A percentile compares a stretch with the other conserved stretches of the same genome.
These are phyloP conservation scores for Drosophila kuntzei DNA, from an alignment of 2,888 invertebrate genomes.

Conservation along the genomic window DNA sequence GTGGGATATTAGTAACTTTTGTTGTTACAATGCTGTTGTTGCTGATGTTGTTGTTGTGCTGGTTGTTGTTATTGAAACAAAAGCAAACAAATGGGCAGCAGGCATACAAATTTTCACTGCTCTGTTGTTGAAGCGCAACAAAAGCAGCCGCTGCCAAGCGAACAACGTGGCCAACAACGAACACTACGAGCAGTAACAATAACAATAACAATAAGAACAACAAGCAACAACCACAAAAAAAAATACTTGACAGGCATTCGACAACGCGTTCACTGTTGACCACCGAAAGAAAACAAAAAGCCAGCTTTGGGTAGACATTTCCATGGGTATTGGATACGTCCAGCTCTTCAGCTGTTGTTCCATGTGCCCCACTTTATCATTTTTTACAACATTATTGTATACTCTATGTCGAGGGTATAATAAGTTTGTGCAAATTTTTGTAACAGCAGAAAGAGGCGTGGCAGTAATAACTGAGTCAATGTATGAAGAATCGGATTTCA, in stretches of 20 bases:
- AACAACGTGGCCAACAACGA: conserved; percentile 32
- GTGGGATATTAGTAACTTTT: conserved; percentile 11
- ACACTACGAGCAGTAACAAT: conserved; percentile 21
- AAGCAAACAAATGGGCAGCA: conserved; percentile 42
- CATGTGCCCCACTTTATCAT: conserved; percentile 55
- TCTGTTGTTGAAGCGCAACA: conserved; percentile 44
- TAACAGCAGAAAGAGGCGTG: no score
- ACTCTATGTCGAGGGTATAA: not conserved
- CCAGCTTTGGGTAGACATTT: conserved; percentile 6
- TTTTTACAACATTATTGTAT: conserved; percentile 26
- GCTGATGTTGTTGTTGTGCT: not conserved
- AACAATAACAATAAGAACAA: conserved; percentile 40
- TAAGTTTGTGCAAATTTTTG: no score
- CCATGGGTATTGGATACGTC: conserved; percentile 24
- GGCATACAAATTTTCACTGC: conserved; percentile 36
- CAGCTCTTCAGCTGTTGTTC: conserved; percentile 34
- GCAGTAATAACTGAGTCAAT: no score
- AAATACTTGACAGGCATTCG: conserved; percentile 65
- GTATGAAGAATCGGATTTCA: no score
- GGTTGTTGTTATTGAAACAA: conserved; percentile 46
- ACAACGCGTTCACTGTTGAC: conserved; percentile 61
- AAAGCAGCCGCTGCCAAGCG: conserved; percentile 38
- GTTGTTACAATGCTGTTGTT: conserved; percentile 18
- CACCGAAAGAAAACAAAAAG: conserved; percentile 14
- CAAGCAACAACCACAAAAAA: conserved; percentile 47